A percentile compares a stretch with the other conserved stretches of the same genome.
These are phyloP conservation scores for Syrrhaptes paradoxus DNA, from an alignment of 2,113 vertebrate genomes.

Conservation along the genomic window DNA sequence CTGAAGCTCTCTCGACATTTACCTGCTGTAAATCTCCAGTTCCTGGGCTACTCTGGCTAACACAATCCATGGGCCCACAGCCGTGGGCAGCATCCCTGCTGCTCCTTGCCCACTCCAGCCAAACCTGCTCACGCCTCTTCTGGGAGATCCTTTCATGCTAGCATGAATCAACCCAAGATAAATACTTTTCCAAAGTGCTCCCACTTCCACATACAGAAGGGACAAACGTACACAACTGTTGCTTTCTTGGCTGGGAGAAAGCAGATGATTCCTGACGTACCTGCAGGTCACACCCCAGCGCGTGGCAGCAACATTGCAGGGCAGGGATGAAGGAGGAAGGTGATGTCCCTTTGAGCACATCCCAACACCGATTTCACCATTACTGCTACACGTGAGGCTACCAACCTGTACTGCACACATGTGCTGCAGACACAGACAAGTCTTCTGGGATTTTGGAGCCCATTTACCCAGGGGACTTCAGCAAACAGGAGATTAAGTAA, in stretches of 20 bases:
- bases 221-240: background rate
- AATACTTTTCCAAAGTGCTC: background rate
- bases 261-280: background rate
- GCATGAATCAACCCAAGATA: background rate
- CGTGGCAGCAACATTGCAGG: background rate
- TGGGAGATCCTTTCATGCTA: background rate
- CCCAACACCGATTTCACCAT: background rate
- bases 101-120: background rate
- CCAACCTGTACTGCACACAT: background rate
- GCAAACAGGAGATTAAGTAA: background rate
- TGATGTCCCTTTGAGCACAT: background rate
- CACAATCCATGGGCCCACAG: background rate
- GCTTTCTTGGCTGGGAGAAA: background rate
- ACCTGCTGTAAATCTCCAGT: background rate
- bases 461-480: background rate
- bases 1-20: background rate
- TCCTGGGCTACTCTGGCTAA: background rate
- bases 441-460: background rate
- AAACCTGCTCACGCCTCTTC: background rate
- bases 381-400: background rate
- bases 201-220: background rate
- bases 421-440: background rate
- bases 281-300: background rate
- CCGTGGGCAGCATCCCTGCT: background rate
- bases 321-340: background rate